Base-by-base conservation (phyloP, 2,888 invertebrate species). In the Chrysolina oricalcia region DNA sequence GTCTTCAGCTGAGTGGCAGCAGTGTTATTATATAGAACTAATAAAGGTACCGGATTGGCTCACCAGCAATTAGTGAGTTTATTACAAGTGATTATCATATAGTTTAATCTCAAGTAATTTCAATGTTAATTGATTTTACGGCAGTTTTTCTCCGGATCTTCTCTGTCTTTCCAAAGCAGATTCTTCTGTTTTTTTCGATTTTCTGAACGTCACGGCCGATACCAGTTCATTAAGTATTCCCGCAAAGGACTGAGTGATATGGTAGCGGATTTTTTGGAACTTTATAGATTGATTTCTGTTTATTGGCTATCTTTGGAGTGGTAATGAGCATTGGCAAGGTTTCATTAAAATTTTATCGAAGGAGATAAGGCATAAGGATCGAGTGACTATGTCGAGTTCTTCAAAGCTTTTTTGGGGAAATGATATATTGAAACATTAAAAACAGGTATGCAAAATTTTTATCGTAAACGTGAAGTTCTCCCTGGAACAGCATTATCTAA, bases 61-160 rank as follows among this genome's bases (percentile, higher is more conserved):
- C 85, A 78, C 82, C 81, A 83, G 86, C 87, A 87, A 87, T 87
- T 87, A 87, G 87, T 87, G 86, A 86, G 87, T 87, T 87, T 87
- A 87, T 87, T 87, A 87, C 86, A 84, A 82, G 83, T 83, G 85
- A 87, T 87, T 87, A 87, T 87, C 87, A 84, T 84, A 85, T 85
- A 86, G 85, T 87, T 87, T 83, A 86, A 87, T 87, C 87, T 87
- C 84, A 84, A 85, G 86, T 84, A 87, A 87, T 87, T 87, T 85
- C 85, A 83, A 85, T 86, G 86, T 86, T 87, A 87, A 87, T 87
- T 87, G 87, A 87, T 87, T 87, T 86, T 86, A 85, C 85, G 85
- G 50, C 69, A 43, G 43, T 27, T 50, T 75, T 69, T 48, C 43
- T 72, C 64, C 43, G 64, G 64, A 40, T 41, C 65, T 70, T 53